These are phyloP conservation scores for Gonocerus acuteangulatus DNA, from an alignment of 2,888 invertebrate genomes.

Conservation along the genomic window DNA sequence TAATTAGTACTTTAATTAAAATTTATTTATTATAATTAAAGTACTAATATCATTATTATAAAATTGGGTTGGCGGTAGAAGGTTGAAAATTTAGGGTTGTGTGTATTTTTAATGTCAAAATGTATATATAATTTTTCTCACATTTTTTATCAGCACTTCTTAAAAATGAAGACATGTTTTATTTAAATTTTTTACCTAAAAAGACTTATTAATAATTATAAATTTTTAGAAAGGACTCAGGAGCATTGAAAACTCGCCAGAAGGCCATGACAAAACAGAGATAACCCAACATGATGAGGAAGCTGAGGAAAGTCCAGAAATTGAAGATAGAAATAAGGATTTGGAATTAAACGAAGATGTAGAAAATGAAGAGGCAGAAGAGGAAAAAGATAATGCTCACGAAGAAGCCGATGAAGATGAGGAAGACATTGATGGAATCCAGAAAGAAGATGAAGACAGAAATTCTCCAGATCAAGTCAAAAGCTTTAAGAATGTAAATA, in stretches of 20 bases:
- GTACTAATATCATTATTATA: too few relatives aligned
- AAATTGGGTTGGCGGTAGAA: too few relatives aligned
- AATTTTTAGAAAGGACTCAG: slow-evolving; percentile 6
- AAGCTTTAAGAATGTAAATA: slow-evolving; percentile 54
- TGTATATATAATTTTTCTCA: too few relatives aligned
- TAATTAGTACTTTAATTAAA: too few relatives aligned
- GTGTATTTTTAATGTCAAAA: too few relatives aligned
- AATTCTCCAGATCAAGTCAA: slow-evolving; percentile 50
- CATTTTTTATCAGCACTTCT: too few relatives aligned
- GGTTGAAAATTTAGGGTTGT: too few relatives aligned
- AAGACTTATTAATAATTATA: too few relatives aligned
- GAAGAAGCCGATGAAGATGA: slow-evolving; percentile 20
- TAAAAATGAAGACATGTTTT: too few relatives aligned
- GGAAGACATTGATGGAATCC: not conserved
- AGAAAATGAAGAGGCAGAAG: not conserved
- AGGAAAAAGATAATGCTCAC: not conserved
- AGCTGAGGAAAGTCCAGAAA: slow-evolving; percentile 40
- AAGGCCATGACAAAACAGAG: not conserved
- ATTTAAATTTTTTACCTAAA: too few relatives aligned
- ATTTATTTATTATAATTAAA: too few relatives aligned
- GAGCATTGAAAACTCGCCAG: slow-evolving; percentile 3
- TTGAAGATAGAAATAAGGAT: slow-evolving; percentile 41
- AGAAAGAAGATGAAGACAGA: slow-evolving; percentile 12
- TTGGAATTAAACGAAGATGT: not conserved
- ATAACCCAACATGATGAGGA: slow-evolving; percentile 26